Conservation (phyloP, 2,113 vertebrate genomes). For the Rhinichthys klamathensis region DNA sequence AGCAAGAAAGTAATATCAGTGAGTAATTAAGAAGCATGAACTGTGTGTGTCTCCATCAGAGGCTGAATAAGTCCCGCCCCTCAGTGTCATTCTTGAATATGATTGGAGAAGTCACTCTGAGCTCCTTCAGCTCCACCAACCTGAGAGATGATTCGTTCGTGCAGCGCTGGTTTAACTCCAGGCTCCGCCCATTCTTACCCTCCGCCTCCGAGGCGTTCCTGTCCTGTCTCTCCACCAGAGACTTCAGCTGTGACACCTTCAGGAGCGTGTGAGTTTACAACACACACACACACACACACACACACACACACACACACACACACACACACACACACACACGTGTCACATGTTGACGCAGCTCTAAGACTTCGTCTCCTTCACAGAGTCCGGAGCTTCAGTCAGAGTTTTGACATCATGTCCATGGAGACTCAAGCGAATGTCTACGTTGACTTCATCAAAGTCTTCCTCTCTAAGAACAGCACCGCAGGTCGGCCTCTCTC, state of each 20-base stretch:
- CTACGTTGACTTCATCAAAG: conserved; percentile 65
- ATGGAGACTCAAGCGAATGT: conserved; percentile 37
- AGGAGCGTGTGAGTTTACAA: conserved; percentile 66
- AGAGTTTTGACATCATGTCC: conserved; percentile 54
- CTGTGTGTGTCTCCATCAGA: not conserved
- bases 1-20: not conserved
- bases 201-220: conserved; percentile 66
- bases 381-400: conserved; percentile 56
- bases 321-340: conserved; percentile 12
- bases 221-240: conserved; percentile 58
- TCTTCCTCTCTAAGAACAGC: conserved; percentile 64
- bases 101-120: conserved; percentile 66
- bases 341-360: not conserved
- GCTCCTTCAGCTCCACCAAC: conserved; percentile 41
- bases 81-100: conserved; percentile 63
- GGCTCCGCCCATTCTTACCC: conserved; percentile 67
- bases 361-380: not conserved
- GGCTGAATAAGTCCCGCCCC: conserved; percentile 19
- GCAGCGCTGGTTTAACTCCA: conserved; percentile 66
- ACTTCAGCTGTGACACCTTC: conserved; percentile 68
- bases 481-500: conserved; percentile 60
- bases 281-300: conserved; percentile 36
- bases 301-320: conserved; percentile 26
- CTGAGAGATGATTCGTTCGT: conserved; percentile 55
- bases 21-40: not conserved